These are phyloP conservation scores for Ecliptopera silaceata DNA, from an alignment of 2,888 invertebrate genomes.

Conservation along the genomic window DNA sequence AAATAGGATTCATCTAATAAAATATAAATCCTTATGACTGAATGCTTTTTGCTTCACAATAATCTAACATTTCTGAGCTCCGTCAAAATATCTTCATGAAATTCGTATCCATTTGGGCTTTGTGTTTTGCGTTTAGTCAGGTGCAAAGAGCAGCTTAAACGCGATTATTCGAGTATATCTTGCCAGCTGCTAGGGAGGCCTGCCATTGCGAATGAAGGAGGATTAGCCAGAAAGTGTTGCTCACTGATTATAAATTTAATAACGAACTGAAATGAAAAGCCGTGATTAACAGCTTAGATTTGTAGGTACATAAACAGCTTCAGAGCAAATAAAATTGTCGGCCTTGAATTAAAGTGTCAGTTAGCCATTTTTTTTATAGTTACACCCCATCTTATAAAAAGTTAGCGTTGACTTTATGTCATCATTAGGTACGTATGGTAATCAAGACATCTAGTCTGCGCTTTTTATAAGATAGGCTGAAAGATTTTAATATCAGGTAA, in stretches of 20 bases:
- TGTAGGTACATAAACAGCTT: constrained; percentile 17
- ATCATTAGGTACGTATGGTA: too few species aligned
- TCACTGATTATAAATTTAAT: constrained; percentile 52
- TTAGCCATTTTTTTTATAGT: too few species aligned
- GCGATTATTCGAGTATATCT: constrained; percentile 41
- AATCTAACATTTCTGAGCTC: neutral
- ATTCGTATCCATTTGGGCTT: constrained; percentile 8
- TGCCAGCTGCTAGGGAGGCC: constrained; percentile 27
- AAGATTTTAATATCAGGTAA: constrained; percentile 5
- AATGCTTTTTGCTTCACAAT: neutral
- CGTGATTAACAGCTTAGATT: constrained; percentile 36
- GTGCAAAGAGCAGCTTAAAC: constrained; percentile 41
- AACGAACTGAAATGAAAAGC: constrained; percentile 36
- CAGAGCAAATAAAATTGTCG: constrained; percentile 5
- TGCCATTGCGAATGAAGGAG: constrained; percentile 37
- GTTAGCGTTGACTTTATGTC: too few species aligned
- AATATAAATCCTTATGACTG: neutral
- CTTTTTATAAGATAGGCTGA: too few species aligned
- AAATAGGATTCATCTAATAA: too few species aligned
- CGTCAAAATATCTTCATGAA: neutral
- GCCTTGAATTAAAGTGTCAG: constrained; percentile 8
- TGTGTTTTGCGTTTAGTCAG: constrained; percentile 37
- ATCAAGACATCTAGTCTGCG: too few species aligned
- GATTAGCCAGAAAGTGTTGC: constrained; percentile 44
- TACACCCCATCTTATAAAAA: too few species aligned